Evolutionary conservation across 2,797 vertebrate species (phyloP).

Genomic region (Cynodonichthys magdalenae): DNA sequence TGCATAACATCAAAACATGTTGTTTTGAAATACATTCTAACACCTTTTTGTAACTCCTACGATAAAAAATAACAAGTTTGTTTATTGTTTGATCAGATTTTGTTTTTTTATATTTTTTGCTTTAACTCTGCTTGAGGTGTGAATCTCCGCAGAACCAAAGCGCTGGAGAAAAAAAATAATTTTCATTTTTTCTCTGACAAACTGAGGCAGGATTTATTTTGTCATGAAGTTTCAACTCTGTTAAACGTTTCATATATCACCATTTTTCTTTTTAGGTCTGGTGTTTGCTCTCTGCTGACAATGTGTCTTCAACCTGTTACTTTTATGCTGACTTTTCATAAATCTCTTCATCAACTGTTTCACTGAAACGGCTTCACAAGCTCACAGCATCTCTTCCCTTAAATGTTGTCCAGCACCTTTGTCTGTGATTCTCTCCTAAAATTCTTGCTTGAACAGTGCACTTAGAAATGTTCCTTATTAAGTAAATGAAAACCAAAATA

Average conservation of each 20-base stretch:
- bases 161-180: background rate
- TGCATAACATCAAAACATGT: conserved; percentile 34
- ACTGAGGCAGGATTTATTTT: conserved; percentile 39
- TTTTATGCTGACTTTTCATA: conserved; percentile 31
- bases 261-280: conserved; percentile 18
- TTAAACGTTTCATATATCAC: conserved; percentile 41
- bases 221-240: conserved; percentile 44
- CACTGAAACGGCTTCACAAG: conserved; percentile 6
- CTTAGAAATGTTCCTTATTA: conserved; percentile 12
- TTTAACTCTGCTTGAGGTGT: conserved; percentile 12
- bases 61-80: conserved; percentile 9
- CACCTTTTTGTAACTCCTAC: conserved; percentile 15
- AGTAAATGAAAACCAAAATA: background rate
- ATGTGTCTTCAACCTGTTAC: conserved; percentile 21
- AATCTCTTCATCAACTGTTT: conserved; percentile 19
- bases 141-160: conserved; percentile 9
- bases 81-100: conserved; percentile 14
- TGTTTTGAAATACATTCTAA: conserved; percentile 34
- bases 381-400: conserved; percentile 1
- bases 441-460: background rate
- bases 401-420: conserved; percentile 11
- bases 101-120: conserved; percentile 2
- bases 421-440: conserved; percentile 5
- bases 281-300: conserved; percentile 21
- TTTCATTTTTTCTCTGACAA: conserved; percentile 33